Conservation (phyloP, 2,888 invertebrate genomes). For the Mycogona germanica region DNA sequence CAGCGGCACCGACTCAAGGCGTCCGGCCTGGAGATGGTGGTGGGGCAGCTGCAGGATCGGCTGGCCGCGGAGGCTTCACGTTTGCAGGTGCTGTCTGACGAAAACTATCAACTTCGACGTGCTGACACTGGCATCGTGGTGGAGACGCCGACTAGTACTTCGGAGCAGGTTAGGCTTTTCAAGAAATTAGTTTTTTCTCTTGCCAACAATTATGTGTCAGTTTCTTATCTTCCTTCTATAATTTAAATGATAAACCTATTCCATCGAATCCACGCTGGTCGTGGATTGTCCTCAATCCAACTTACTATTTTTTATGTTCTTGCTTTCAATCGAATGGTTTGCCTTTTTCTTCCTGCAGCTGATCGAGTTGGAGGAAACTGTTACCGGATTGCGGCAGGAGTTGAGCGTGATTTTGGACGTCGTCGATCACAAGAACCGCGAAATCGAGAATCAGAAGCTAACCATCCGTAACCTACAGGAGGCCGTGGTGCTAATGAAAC, state of each 20-base stretch:
- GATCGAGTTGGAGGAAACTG: background rate
- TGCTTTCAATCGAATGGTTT: too few relatives aligned
- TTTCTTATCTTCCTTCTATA: background rate
- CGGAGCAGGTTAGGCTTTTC: background rate
- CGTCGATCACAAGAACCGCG: background rate
- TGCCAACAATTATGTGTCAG: too few relatives aligned
- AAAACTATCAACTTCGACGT: too few relatives aligned
- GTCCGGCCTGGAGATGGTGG: constrained; percentile 7
- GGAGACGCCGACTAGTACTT: too few relatives aligned
- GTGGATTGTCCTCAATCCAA: too few relatives aligned
- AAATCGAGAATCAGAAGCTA: constrained; percentile 8
- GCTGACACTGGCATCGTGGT: too few relatives aligned
- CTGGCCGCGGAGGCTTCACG: background rate
- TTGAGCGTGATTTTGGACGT: background rate
- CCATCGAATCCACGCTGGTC: background rate
- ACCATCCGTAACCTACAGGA: constrained; percentile 14
- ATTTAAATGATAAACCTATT: background rate
- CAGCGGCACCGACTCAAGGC: constrained; percentile 12
- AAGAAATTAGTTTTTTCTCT: too few relatives aligned
- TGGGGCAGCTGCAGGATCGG: constrained; percentile 6
- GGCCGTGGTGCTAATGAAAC: constrained; percentile 1
- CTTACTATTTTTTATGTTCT: too few relatives aligned
- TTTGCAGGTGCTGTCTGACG: too few relatives aligned
- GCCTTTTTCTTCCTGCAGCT: background rate
- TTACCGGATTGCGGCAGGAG: background rate